Evolutionary conservation across 2,113 vertebrate genomes (phyloP), one percentile per base, ranked within the genome.

Genomic region (Podarcis cretensis): DNA sequence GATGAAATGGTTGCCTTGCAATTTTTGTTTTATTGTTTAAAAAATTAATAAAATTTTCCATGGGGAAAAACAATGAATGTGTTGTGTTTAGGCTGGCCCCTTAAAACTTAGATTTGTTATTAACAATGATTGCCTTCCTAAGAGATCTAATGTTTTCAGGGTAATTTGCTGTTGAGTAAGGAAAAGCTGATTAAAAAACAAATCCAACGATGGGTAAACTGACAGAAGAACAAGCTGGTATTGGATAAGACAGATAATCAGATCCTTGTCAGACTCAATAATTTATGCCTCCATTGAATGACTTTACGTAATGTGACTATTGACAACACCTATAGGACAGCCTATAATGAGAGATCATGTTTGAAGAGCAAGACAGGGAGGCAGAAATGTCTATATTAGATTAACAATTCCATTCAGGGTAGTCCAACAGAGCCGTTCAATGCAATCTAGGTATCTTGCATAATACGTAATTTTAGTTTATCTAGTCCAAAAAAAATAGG

Each of bases 201-300:
- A 65, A 80, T 27, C 54, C 54, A 87, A 16, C n/a, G 3, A 27
- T 87, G 18, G 78, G 40, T 35, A 81, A 81, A 79, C 57, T 66
- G 77, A 81, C 76, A 89, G 3, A 54, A 85, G 66, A 74, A 83
- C 54, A 63, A 63, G 13, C n/a, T 74, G 69, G 80, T 48, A 89
- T 85, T 80, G 57, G 57, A 65, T 73, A 80, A 89, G 66, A 74
- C 83, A 85, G 63, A 81, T 84, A 84, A 80, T 85, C 66, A 75
- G 77, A 80, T 80, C 71, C 69, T 79, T 89, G 82, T 71, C 83
- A 80, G 57, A 48, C 32, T 65, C 78, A 85, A 85, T 89, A 20
- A 85, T 73, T 35, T 48, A 63, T 43, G 18, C 30, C 35, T 80
- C 65, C 43, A 10, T 65, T 80, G 83, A 80, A 59, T 63, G 54